phyloP scores from a whole-genome alignment of 2,888 invertebrate species.

The Eilema depressum region DNA sequence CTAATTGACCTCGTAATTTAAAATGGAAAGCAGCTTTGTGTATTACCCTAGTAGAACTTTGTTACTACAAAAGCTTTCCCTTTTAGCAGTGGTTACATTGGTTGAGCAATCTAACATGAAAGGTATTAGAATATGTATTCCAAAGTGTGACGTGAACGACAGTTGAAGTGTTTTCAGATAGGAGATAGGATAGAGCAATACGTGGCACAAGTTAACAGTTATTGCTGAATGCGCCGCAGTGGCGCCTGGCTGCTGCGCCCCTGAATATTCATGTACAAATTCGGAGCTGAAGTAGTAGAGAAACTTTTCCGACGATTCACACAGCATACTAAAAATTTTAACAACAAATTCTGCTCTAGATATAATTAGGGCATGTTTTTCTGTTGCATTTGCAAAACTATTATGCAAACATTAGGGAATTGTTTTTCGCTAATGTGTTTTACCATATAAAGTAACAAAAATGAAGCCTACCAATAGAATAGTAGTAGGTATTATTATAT shows the following conservation, averaged over 20 bases:
- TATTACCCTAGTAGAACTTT: slow-evolving; percentile 22
- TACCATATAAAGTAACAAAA: background rate
- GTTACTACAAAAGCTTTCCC: slow-evolving; percentile 36
- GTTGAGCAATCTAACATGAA: slow-evolving; percentile 34
- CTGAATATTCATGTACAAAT: slow-evolving; percentile 81
- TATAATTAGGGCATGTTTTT: slow-evolving; percentile 19
- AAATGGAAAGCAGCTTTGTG: slow-evolving; percentile 42
- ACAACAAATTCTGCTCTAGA: slow-evolving; percentile 29
- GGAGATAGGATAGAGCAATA: slow-evolving; percentile 65
- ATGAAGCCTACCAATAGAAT: background rate
- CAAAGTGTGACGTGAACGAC: slow-evolving; percentile 45
- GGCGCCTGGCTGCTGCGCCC: slow-evolving; percentile 58
- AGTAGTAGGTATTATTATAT: background rate
- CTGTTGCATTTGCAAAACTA: slow-evolving; percentile 5
- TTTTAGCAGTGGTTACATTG: slow-evolving; percentile 29
- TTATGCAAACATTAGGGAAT: background rate
- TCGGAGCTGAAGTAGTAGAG: slow-evolving; percentile 60
- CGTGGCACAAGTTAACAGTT: slow-evolving; percentile 79
- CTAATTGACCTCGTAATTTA: slow-evolving; percentile 50
- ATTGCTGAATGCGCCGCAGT: slow-evolving; percentile 69
- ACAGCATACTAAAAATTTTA: slow-evolving; percentile 49
- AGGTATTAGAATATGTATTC: slow-evolving; percentile 35
- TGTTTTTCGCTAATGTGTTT: background rate
- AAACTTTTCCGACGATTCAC: slow-evolving; percentile 58
- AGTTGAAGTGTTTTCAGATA: slow-evolving; percentile 48